Percentiles rank a stretch among this genome's conserved stretches.
Conservation (phyloP, 2,113 vertebrate genomes). For the Indri indri region DNA sequence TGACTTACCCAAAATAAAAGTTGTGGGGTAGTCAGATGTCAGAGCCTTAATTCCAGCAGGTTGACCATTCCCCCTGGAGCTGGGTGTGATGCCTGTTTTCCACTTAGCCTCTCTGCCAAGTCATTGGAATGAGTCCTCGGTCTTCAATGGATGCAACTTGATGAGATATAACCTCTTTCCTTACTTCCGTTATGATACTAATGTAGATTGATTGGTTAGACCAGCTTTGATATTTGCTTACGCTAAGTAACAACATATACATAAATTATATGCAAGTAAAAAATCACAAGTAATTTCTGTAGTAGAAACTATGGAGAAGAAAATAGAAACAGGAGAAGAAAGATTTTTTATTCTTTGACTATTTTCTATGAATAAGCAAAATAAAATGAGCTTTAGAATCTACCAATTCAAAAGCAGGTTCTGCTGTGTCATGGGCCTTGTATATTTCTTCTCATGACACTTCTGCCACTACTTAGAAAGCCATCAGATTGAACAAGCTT, state of each 20-base stretch:
- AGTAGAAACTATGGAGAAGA: background rate
- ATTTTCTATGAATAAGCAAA: background rate
- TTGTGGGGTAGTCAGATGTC: background rate
- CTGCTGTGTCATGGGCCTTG: background rate
- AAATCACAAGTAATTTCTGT: background rate
- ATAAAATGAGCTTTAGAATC: background rate
- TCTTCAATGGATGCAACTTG: background rate
- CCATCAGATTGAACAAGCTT: background rate
- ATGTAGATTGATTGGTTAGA: background rate
- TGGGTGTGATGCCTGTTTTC: background rate
- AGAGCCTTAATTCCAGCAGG: accelerated
- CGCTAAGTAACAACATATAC: background rate
- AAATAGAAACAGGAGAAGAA: background rate
- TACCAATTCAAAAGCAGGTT: background rate
- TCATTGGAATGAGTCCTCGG: background rate
- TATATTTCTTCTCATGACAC: background rate
- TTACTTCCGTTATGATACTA: background rate
- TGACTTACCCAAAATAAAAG: background rate
- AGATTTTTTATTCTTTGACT: background rate
- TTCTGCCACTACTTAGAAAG: background rate
- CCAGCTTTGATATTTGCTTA: background rate
- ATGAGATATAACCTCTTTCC: background rate
- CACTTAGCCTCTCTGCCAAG: background rate
- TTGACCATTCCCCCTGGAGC: background rate
- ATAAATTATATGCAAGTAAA: background rate